These are phyloP conservation scores for Pterocles gutturalis DNA, from an alignment of 2,113 vertebrate species.

Conservation along the genomic window DNA sequence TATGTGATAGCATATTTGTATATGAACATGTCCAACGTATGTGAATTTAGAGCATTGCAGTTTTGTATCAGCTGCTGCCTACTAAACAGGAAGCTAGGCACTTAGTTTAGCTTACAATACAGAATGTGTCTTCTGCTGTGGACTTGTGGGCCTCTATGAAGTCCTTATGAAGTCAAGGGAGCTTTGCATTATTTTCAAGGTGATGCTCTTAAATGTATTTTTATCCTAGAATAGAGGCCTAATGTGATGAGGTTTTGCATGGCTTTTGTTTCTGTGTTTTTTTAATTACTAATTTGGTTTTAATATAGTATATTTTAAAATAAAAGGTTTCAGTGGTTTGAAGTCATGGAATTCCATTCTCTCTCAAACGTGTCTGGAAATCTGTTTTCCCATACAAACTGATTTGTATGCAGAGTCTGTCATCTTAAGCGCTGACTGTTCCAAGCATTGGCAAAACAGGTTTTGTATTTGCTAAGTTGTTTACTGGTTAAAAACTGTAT, in stretches of 20 bases:
- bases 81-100: neutral
- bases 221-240: neutral
- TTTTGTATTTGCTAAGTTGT: constrained; percentile 62
- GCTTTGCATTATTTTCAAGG: neutral
- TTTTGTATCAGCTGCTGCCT: neutral
- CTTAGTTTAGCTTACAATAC: neutral
- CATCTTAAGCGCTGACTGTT: constrained; percentile 18
- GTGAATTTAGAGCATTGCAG: neutral
- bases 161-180: neutral
- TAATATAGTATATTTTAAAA: neutral
- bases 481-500: constrained; percentile 53
- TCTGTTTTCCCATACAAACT: neutral
- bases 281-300: neutral
- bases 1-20: neutral
- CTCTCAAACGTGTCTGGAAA: neutral
- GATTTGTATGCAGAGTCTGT: constrained; percentile 42
- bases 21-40: neutral
- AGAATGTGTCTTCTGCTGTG: neutral
- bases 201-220: neutral
- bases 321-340: neutral
- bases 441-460: constrained; percentile 27
- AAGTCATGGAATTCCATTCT: neutral
- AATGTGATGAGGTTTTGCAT: neutral
- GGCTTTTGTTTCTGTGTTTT: too few species aligned
- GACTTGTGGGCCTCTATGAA: neutral